A percentile compares a stretch with the other conserved stretches of the same genome.
Conservation (phyloP, 2,888 invertebrate genomes). For the Ditula angustiorana region DNA sequence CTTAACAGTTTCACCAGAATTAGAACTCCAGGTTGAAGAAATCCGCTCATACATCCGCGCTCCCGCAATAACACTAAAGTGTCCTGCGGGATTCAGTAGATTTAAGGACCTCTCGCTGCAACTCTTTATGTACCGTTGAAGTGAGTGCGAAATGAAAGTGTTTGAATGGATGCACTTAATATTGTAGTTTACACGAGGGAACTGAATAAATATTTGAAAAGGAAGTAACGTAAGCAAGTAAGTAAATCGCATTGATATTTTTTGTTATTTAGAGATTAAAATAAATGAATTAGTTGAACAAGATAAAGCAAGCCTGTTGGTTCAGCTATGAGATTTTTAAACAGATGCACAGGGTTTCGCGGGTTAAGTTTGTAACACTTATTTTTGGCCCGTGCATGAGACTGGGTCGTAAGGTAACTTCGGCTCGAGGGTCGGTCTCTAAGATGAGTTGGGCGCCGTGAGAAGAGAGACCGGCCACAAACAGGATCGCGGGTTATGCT, state of each 20-base stretch:
- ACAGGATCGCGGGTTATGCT: too few relatives aligned
- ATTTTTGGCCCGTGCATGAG: too few relatives aligned
- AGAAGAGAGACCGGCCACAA: too few relatives aligned
- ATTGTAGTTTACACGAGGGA: slow-evolving; percentile 18
- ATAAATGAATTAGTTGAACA: background rate
- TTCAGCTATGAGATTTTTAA: too few relatives aligned
- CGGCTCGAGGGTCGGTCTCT: too few relatives aligned
- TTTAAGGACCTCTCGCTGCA: slow-evolving; percentile 40
- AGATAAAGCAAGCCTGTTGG: too few relatives aligned
- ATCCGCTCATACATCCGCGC: slow-evolving; percentile 63
- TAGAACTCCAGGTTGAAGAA: slow-evolving; percentile 54
- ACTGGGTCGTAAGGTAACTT: too few relatives aligned
- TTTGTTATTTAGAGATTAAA: background rate
- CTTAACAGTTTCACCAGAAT: slow-evolving; percentile 41
- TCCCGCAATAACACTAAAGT: slow-evolving; percentile 74
- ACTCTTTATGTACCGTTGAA: slow-evolving; percentile 25
- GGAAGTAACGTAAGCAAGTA: too few relatives aligned
- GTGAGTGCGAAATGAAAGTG: slow-evolving; percentile 34
- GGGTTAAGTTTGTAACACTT: too few relatives aligned
- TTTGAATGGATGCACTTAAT: slow-evolving; percentile 33
- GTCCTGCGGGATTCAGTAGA: slow-evolving; percentile 63
- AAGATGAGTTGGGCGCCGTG: too few relatives aligned
- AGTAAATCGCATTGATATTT: background rate
- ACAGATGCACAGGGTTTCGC: too few relatives aligned
- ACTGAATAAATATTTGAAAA: background rate